Evolutionary conservation across 2,888 invertebrate species (phyloP), one percentile per base, ranked within the genome.

Genomic region (Tachina lurida): DNA sequence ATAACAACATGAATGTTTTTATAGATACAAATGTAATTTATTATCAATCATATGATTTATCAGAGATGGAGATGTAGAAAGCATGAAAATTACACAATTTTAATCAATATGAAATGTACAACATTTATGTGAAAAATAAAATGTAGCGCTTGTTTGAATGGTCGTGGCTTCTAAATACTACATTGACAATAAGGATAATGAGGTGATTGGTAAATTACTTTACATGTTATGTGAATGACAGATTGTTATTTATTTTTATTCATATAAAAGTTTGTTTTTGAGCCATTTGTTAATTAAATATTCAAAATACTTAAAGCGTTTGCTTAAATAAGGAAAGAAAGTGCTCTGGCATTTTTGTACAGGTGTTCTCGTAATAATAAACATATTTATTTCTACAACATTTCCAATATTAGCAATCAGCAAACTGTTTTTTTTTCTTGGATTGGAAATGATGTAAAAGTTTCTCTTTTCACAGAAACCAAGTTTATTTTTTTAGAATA

Each of bases 1-100:
- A 67, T 31, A 71, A 71, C 17, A 58, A 60, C 17, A 73, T 84
- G 73, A 77, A 65, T 73, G 56, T 13, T 17, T 62, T 45, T 65
- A 78, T 60, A 85, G 19, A 79, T 70, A 80, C 65, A 79, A 75
- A 70, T 84, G 62, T 49, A 63, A 56, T 39, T 71, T 43, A 67
- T 31, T 67, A 17, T 15, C 15, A 78, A n/a, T 62, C 49, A 77
- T 41, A 68, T 52, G 56, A 67, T 41, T 41, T n/a, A 41, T 60
- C 13, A 43, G 13, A 41, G 22, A 15, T 19, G 22, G 52, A 17
- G 52, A 10, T 7, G 52, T 1, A 43, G 17, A 13, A 10, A 71
- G n/a, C 13, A 41, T n/a, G 39, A 45, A 39, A 47, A 76, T 67
- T 67, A n/a, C 68, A 68, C 47, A 31, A 47, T 15, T 45, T 10